A percentile compares a stretch with the other conserved stretches of the same genome.
These are phyloP conservation scores for Aspidapion aeneum DNA, from an alignment of 2,888 invertebrate species.

Conservation along the genomic window DNA sequence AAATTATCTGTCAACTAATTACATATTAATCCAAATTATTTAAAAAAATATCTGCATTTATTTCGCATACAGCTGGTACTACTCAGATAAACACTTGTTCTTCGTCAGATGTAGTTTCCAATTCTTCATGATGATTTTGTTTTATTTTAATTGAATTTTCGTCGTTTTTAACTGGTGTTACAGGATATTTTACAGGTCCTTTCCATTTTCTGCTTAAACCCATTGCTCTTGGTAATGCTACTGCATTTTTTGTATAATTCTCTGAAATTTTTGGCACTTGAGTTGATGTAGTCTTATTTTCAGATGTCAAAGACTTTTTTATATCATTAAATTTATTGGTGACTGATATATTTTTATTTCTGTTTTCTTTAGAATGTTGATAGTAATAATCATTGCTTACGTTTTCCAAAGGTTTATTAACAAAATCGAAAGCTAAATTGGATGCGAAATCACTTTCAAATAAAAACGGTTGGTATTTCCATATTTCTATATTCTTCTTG, in stretches of 20 bases:
- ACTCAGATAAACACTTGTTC: constrained; percentile 59
- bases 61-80: no score
- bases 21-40: no score
- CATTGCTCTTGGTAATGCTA: constrained; percentile 57
- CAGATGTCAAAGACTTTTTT: background rate
- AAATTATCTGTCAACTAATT: no score
- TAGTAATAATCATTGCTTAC: background rate
- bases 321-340: background rate
- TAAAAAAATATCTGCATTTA: no score
- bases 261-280: no score
- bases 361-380: background rate
- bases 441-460: background rate
- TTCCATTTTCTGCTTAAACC: constrained; percentile 59
- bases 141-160: constrained; percentile 42
- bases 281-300: background rate
- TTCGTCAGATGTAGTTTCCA: constrained; percentile 53
- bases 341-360: background rate
- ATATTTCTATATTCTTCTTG: constrained; percentile 30
- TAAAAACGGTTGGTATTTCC: background rate
- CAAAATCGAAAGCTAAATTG: background rate
- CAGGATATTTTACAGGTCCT: constrained; percentile 62
- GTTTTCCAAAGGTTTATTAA: background rate
- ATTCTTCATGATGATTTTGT: constrained; percentile 10
- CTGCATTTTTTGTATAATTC: constrained; percentile 27
- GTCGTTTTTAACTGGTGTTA: constrained; percentile 57